A percentile compares a stretch with the other conserved stretches of the same genome.
Evolutionary conservation across 1,140 invertebrate species (phyloP).

Genomic region (Pachypeltis micranthus): DNA sequence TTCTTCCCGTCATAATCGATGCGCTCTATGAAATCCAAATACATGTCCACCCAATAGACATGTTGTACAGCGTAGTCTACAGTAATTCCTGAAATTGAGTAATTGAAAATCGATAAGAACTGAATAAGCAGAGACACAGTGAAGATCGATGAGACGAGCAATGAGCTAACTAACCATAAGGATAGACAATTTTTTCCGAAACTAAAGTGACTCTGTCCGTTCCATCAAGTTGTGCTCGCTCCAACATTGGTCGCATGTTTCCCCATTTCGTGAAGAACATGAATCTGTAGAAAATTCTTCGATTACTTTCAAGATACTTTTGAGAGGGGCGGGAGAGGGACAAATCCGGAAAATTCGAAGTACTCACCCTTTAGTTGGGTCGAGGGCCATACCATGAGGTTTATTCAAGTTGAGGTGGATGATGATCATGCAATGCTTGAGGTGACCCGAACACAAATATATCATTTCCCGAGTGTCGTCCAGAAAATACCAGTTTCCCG

Average conservation of each 20-base stretch:
- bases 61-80: constrained; percentile 57
- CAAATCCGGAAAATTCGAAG: background rate
- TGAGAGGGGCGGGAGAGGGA: too few species aligned
- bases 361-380: constrained; percentile 57
- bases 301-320: too few species aligned
- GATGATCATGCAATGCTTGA: constrained; percentile 50
- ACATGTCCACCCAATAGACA: constrained; percentile 69
- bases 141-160: background rate
- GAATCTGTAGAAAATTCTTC: constrained; percentile 40
- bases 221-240: constrained; percentile 49
- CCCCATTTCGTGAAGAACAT: constrained; percentile 72
- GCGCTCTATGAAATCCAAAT: constrained; percentile 58
- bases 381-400: constrained; percentile 64
- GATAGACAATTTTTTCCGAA: constrained; percentile 55
- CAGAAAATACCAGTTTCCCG: constrained; percentile 73
- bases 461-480: constrained; percentile 60
- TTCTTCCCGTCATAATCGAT: constrained; percentile 56
- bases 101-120: background rate
- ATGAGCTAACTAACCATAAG: constrained; percentile 37
- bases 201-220: constrained; percentile 42
- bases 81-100: constrained; percentile 34
- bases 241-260: constrained; percentile 45
- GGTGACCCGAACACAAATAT: constrained; percentile 51
- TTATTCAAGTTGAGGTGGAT: constrained; percentile 57
- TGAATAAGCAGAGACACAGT: background rate